Percentiles rank a stretch among this genome's conserved stretches.
Conservation (phyloP, 2,113 vertebrate genomes). For the Neodontobutis hainanensis region DNA sequence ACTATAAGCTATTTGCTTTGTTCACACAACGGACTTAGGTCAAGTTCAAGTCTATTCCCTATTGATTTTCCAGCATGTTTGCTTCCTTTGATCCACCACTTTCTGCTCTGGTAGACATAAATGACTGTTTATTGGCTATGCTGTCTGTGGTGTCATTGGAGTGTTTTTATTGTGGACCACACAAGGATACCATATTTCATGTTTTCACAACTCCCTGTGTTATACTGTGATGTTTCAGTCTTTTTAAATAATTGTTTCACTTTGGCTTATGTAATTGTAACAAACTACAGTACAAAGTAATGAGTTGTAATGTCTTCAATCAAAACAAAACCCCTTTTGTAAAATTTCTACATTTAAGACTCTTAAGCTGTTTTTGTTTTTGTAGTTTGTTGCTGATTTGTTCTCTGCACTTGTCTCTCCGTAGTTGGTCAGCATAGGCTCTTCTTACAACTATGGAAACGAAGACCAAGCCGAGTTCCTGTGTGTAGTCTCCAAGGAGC, state of each 20-base stretch:
- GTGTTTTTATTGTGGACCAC: slow-evolving; percentile 14
- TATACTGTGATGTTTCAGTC: background rate
- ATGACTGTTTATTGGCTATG: slow-evolving; percentile 8
- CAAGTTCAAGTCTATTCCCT: slow-evolving; percentile 1
- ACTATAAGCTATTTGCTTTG: background rate
- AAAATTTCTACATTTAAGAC: background rate
- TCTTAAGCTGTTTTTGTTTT: background rate
- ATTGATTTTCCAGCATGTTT: slow-evolving; percentile 53
- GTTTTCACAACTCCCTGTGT: slow-evolving; percentile 4
- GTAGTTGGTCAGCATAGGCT: slow-evolving; percentile 97
- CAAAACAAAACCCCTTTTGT: too few species aligned
- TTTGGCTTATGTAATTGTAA: background rate
- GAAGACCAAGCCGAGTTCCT: slow-evolving; percentile 99
- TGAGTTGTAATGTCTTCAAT: background rate
- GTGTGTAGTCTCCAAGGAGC: slow-evolving; percentile 98
- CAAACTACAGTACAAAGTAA: background rate
- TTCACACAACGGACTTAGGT: background rate
- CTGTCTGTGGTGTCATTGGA: background rate
- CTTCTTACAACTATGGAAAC: slow-evolving; percentile 98
- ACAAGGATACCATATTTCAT: background rate
- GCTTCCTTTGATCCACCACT: slow-evolving; percentile 32
- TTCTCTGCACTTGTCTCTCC: slow-evolving; percentile 35
- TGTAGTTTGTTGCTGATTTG: slow-evolving; percentile 9
- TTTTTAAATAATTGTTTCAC: background rate
- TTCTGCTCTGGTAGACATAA: slow-evolving; percentile 23